Base-by-base conservation (phyloP, 2,113 vertebrate genomes). In the Callithrix jacchus region DNA sequence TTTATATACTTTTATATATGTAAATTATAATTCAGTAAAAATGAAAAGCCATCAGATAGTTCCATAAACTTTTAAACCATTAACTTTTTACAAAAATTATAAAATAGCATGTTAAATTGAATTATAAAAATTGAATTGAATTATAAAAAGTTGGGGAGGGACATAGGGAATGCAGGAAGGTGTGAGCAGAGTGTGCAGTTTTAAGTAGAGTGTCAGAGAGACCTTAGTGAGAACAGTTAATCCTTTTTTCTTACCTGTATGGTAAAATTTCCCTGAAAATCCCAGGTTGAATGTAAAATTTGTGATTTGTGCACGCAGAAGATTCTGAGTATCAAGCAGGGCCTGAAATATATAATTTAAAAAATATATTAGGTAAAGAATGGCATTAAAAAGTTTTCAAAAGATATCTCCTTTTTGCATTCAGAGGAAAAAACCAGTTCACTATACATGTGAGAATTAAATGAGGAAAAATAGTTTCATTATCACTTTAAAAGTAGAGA, bases 281-380 rank as follows among this genome's bases (percentile, higher is more conserved):
- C 99, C 99, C 97, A 99, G 95, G 98, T 99, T 99, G 98, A 99
- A 99, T 37, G 99, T 99, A 95, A 99, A 99, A 98, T 99, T 99
- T 95, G 98, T 98, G 94, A 99, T 99, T 90, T 99, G 99, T 96
- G 98, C 94, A 94, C 99, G 98, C 95, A 99, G 96, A 95, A 99
- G 98, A 94, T 98, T 99, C 96, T 99, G 99, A 93, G 99, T 99
- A 95, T 99, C 98, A 97, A 99, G 99, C 73, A 99, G 98, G 81
- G 99, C 99, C 99, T 99, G 98, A 96, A 98, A 98, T 94, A 97
- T 20, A 98, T 52, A 97, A 97, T 89, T 40, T 16, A 40, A 96
- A 27, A 80, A 58, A 97, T 56, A 45, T 93, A 96, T 93, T 37
- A 87, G 64, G n/a, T 73, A 94, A 25, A 96, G 54, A 82, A 96